Evolutionary conservation across 1,140 invertebrate species (phyloP), one percentile per base, ranked within the genome.

Genomic region (Thrips palmi): DNA sequence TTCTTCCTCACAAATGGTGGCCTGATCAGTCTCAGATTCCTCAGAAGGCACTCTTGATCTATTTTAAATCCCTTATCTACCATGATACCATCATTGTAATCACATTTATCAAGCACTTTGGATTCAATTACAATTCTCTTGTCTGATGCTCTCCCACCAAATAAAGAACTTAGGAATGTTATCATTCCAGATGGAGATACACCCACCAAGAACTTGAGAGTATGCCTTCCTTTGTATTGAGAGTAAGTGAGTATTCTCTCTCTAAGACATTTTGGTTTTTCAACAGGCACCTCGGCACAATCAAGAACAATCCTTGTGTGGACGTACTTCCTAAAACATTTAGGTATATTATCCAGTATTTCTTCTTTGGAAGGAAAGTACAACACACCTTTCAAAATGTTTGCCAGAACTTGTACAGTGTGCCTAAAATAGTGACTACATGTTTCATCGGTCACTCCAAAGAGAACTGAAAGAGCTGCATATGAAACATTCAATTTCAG

Each of bases 51-150:
- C 37, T 39, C 31, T 4, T 47, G 39, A 20, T 45, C 40, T 11
- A 42, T 51, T 5, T 34, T 21, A 37, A 56, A 54, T 8, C 52
- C 49, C 17, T 48, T 46, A 45, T 56, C 49, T 2, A 45, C 48
- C 51, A 56, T 51, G 1, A 55, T 25, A 10, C 41, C 45, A 39
- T 50, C 50, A 33, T 36, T 37, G 10, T 31, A 42, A 11, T 43
- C 25, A 10, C 50, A 37, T 7, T 37, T 29, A 10, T 54, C 20
- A 7, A 54, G 25, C n/a, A 49, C 45, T 5, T 41, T 41, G 37
- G 39, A 42, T 12, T 49, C 33, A 32, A 45, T 33, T 24, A 50
- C 46, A 8, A 56, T 47, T 8, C 40, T 38, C 38, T 47, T 52
- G 31, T 55, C 52, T 3, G 50, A 49, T 7, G 46, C 37, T 33